Percentiles rank a stretch among this genome's conserved stretches.
Evolutionary conservation across 2,797 vertebrate species (phyloP).

Genomic region (Enteromius treurensis): DNA sequence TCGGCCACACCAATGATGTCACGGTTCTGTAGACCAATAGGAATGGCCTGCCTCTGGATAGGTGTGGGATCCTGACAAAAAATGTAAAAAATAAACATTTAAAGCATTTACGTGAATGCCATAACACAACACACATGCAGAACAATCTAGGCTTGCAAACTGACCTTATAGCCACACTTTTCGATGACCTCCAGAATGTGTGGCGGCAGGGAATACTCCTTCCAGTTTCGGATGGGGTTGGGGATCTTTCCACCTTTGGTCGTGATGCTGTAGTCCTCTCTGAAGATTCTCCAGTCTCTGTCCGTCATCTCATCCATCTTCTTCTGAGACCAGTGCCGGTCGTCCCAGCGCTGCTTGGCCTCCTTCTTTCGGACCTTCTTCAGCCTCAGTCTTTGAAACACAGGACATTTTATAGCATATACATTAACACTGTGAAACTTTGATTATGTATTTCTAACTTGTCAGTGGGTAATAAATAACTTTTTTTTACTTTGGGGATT

Average conservation of each 20-base stretch:
- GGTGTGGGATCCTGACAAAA: slow-evolving; percentile 91
- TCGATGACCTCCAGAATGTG: slow-evolving; percentile 98
- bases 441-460: not conserved
- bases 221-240: slow-evolving; percentile 98
- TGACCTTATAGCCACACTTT: slow-evolving; percentile 97
- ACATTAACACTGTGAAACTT: not conserved
- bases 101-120: not conserved
- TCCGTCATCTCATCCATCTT: slow-evolving; percentile 98
- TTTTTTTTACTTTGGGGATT: not conserved
- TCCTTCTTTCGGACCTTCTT: slow-evolving; percentile 97
- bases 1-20: slow-evolving; percentile 98
- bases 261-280: slow-evolving; percentile 98
- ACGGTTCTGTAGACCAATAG: slow-evolving; percentile 96
- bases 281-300: slow-evolving; percentile 97
- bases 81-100: not conserved
- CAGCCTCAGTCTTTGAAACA: slow-evolving; percentile 80
- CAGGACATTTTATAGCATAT: not conserved
- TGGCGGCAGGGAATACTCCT: slow-evolving; percentile 89
- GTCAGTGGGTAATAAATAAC: too few relatives aligned
- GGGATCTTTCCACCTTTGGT: slow-evolving; percentile 98
- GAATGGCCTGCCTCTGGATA: slow-evolving; percentile 97
- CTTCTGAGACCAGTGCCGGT: slow-evolving; percentile 99
- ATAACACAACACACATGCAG: not conserved
- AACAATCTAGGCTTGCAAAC: not conserved
- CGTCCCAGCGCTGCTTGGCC: slow-evolving; percentile 98